phyloP scores from a whole-genome alignment of 2,113 vertebrate species.

The Willisornis vidua region DNA sequence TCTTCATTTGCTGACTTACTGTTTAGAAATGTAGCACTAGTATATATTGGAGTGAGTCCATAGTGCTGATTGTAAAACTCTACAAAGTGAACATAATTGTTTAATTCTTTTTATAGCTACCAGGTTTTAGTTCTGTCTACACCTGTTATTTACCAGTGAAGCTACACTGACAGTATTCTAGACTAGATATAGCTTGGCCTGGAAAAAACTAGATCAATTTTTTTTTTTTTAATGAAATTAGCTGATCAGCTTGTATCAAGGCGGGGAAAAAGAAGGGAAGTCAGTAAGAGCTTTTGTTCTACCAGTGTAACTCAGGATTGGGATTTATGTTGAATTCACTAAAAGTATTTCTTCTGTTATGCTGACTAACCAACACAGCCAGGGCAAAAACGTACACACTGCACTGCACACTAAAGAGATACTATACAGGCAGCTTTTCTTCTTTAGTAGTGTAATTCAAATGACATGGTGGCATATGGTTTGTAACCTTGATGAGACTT shows the following conservation, averaged over 20 bases:
- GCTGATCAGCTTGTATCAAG: background rate
- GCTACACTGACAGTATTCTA: background rate
- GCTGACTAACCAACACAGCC: background rate
- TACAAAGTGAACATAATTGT: background rate
- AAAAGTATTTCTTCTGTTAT: background rate
- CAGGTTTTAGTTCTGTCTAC: background rate
- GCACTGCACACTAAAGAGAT: background rate
- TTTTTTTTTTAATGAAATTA: background rate
- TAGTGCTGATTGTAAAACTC: background rate
- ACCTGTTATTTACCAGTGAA: background rate
- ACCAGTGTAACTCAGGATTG: background rate
- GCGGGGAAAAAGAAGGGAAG: rapidly evolving
- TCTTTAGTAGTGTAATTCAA: background rate
- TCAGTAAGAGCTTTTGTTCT: background rate
- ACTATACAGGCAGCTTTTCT: background rate
- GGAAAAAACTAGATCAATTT: background rate
- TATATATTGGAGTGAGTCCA: background rate
- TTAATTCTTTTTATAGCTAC: background rate
- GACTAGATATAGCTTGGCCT: background rate
- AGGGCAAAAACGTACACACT: background rate
- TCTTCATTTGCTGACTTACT: background rate
- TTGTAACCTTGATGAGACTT: background rate
- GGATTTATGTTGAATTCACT: background rate
- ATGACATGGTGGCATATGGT: background rate
- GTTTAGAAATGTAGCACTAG: background rate